These are phyloP conservation scores for Ovis aries DNA, from an alignment of 2,113 vertebrate species.

Conservation along the genomic window DNA sequence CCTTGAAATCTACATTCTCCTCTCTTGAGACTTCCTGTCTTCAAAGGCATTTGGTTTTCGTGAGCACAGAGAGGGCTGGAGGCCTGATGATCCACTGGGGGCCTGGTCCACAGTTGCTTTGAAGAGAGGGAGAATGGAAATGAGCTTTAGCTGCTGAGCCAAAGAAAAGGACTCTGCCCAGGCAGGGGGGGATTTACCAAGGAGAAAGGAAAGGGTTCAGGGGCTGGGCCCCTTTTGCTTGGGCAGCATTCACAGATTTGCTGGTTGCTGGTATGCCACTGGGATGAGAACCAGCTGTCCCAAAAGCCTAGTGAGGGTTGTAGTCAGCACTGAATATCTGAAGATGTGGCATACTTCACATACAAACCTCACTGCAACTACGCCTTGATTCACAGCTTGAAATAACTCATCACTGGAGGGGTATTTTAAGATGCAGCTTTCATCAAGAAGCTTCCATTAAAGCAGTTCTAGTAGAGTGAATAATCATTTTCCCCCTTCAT, in stretches of 20 bases:
- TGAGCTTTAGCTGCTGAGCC: background rate
- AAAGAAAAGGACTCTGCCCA: background rate
- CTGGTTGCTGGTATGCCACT: background rate
- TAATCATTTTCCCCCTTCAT: conserved; percentile 35
- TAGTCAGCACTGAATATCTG: background rate
- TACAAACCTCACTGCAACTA: background rate
- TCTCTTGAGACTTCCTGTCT: background rate
- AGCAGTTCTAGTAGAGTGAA: conserved; percentile 45
- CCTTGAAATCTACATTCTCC: background rate
- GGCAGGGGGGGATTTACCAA: background rate
- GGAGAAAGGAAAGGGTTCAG: background rate
- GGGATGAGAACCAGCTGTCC: background rate
- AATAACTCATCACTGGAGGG: conserved; percentile 49
- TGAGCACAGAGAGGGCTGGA: background rate
- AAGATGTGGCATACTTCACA: background rate
- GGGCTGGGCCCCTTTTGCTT: background rate
- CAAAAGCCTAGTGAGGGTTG: background rate
- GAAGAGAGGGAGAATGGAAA: background rate
- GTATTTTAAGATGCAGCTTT: conserved; percentile 67
- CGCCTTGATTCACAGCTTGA: conserved; percentile 43
- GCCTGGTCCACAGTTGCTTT: background rate
- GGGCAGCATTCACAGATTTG: background rate
- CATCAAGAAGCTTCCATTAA: conserved; percentile 52
- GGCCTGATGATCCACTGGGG: background rate
- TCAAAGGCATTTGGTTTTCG: background rate